phyloP scores from a whole-genome alignment of 2,797 vertebrate genomes.

The Discoglossus pictus region DNA sequence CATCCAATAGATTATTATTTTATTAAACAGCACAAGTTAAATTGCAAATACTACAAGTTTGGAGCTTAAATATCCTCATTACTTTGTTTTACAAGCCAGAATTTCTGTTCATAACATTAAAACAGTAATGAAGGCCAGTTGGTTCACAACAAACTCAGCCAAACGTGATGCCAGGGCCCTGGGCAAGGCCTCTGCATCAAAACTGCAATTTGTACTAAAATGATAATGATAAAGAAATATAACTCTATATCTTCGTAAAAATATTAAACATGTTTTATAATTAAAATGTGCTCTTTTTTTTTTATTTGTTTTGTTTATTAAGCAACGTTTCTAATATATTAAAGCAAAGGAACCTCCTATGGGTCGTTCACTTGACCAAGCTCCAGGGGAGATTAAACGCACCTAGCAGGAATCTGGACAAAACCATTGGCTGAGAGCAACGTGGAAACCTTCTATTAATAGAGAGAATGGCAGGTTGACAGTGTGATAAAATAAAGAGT shows the following conservation, averaged over 20 bases:
- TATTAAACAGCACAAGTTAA: constrained; percentile 38
- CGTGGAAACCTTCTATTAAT: neutral
- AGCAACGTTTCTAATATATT: neutral
- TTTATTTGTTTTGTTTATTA: constrained; percentile 19
- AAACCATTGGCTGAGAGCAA: constrained; percentile 12
- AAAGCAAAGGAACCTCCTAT: constrained; percentile 1
- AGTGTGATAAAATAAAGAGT: neutral
- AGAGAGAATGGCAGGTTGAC: neutral
- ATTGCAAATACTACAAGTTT: constrained; percentile 23
- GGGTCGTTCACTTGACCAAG: constrained; percentile 14
- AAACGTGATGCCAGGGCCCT: constrained; percentile 32
- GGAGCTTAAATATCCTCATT: constrained; percentile 6
- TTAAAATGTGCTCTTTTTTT: neutral
- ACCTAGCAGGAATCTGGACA: constrained; percentile 18
- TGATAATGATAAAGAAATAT: constrained; percentile 38
- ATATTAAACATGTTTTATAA: constrained; percentile 14
- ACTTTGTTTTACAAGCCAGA: constrained; percentile 20
- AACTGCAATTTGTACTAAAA: constrained; percentile 34
- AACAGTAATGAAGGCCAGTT: constrained; percentile 43
- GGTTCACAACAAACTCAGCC: constrained; percentile 26
- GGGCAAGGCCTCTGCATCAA: constrained; percentile 34
- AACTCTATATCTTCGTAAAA: constrained; percentile 22
- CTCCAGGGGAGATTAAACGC: constrained; percentile 10
- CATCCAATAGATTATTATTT: constrained; percentile 10
- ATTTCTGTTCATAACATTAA: constrained; percentile 30